Percentiles rank a stretch among this genome's conserved stretches.
These are phyloP conservation scores for Halcyon leucocephala DNA, from an alignment of 2,797 vertebrate genomes.

Conservation along the genomic window DNA sequence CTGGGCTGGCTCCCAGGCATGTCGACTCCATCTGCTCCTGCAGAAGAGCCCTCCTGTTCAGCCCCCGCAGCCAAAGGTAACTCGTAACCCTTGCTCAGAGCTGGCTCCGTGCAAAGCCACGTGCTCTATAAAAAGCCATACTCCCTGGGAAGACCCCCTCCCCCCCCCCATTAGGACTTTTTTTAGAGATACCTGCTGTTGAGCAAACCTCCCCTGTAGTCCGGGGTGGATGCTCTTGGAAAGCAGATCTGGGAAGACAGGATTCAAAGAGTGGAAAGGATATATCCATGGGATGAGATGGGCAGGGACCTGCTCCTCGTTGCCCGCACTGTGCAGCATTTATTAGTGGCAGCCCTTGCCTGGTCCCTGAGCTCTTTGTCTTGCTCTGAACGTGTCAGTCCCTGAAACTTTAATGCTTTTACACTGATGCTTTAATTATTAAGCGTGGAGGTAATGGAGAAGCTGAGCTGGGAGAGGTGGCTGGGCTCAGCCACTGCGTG, in stretches of 20 bases:
- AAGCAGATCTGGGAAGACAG: not conserved
- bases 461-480: not conserved
- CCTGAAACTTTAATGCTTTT: conserved; percentile 64
- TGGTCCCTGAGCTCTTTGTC: not conserved
- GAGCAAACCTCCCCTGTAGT: not conserved
- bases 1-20: conserved; percentile 57
- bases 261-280: not conserved
- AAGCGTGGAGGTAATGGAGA: conserved; percentile 10
- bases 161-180: not conserved
- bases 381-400: not conserved
- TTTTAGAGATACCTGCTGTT: not conserved
- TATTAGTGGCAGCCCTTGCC: not conserved
- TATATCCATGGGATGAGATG: rapidly evolving
- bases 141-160: not conserved
- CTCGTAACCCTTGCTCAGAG: not conserved
- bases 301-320: not conserved
- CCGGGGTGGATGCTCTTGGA: not conserved
- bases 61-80: conserved; percentile 5
- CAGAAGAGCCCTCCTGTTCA: conserved; percentile 53
- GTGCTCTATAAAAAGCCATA: not conserved
- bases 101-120: not conserved
- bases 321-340: not conserved
- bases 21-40: conserved; percentile 58
- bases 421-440: conserved; percentile 60
- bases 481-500: rapidly evolving